A percentile compares a stretch with the other conserved stretches of the same genome.
These are phyloP conservation scores for Diogma glabrata DNA, from an alignment of 2,888 invertebrate species.

Conservation along the genomic window DNA sequence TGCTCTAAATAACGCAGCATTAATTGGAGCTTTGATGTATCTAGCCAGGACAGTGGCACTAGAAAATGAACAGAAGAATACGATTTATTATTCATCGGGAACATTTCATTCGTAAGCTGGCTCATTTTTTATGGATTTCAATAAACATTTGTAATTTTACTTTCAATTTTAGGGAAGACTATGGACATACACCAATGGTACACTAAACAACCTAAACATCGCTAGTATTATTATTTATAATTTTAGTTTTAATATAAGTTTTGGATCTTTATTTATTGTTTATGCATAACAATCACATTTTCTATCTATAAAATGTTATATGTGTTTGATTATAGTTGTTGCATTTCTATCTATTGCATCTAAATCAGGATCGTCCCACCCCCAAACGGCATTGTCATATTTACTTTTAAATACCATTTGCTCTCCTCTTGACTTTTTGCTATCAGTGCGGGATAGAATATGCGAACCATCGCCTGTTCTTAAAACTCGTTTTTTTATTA, in stretches of 20 bases:
- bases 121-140: too few species aligned
- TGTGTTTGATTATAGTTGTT: too few species aligned
- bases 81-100: slow-evolving; percentile 5
- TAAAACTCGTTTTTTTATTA: slow-evolving; percentile 54
- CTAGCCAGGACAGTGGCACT: slow-evolving; percentile 29
- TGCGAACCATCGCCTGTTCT: slow-evolving; percentile 66
- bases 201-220: too few species aligned
- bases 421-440: slow-evolving; percentile 24
- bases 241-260: too few species aligned
- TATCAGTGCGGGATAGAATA: slow-evolving; percentile 26
- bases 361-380: slow-evolving; percentile 74
- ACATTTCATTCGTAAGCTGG: not conserved
- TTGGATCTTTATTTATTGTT: too few species aligned
- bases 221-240: too few species aligned
- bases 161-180: too few species aligned
- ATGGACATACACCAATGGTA: too few species aligned
- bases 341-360: slow-evolving; percentile 50
- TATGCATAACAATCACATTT: too few species aligned
- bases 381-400: slow-evolving; percentile 54
- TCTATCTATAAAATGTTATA: too few species aligned
- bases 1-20: slow-evolving; percentile 55
- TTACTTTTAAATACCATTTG: slow-evolving; percentile 32
- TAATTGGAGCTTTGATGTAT: slow-evolving; percentile 43
- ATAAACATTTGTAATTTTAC: too few species aligned
- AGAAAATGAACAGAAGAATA: slow-evolving; percentile 9